Evolutionary conservation across 1,140 invertebrate genomes (phyloP).

Genomic region (Ladona fulva): DNA sequence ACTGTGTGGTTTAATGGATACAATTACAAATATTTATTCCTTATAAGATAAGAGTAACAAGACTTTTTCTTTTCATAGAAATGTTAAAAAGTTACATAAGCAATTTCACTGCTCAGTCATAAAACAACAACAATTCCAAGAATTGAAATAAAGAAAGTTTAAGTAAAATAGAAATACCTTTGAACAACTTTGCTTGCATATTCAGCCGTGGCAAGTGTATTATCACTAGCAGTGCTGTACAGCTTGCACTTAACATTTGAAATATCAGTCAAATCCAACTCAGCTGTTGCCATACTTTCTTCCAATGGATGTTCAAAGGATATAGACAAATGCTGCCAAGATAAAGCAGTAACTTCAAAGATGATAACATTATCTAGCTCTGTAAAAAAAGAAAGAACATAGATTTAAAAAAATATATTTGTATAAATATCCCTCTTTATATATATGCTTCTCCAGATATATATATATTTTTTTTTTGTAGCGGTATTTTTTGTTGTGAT

Average conservation of each 20-base stretch:
- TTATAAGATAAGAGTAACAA: too few species aligned
- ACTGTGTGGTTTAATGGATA: too few species aligned
- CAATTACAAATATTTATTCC: too few species aligned
- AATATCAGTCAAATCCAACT: conserved; percentile 76
- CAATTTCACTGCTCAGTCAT: too few species aligned
- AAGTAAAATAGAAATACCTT: conserved; percentile 36
- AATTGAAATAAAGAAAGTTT: neutral
- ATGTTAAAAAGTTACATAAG: too few species aligned
- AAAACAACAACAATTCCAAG: neutral
- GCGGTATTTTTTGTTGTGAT: too few species aligned
- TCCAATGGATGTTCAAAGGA: conserved; percentile 88
- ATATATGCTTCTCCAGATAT: too few species aligned
- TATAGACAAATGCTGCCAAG: conserved; percentile 79
- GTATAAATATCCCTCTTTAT: conserved; percentile 29
- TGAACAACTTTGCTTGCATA: conserved; percentile 78
- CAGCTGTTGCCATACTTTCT: conserved; percentile 84
- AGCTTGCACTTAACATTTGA: conserved; percentile 59
- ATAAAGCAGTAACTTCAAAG: conserved; percentile 84
- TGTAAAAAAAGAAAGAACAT: conserved; percentile 25
- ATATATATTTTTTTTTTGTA: too few species aligned
- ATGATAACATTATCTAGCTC: conserved; percentile 74
- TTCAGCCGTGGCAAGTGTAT: conserved; percentile 54
- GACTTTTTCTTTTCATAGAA: too few species aligned
- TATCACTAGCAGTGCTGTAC: conserved; percentile 37
- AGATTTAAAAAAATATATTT: conserved; percentile 32